Base-by-base conservation (phyloP, 2,113 vertebrate species). In the Puntigrus tetrazona region DNA sequence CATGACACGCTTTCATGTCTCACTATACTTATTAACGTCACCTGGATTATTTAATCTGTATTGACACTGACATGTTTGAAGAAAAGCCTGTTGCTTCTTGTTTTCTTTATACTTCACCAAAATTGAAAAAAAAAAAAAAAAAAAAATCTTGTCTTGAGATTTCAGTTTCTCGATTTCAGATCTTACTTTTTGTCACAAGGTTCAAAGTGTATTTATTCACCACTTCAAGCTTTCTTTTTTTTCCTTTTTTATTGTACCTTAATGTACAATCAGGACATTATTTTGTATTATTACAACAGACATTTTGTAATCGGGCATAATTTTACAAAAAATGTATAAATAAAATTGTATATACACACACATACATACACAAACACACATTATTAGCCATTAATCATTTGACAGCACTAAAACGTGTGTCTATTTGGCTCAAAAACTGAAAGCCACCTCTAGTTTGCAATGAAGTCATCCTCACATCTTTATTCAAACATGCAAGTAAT, bases 1-100 rank as follows among this genome's bases (percentile, higher is more conserved):
- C 59, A 81, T 50, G 78, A 81, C 61, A 81, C 11, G 61, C 79
- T 70, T 70, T 55, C 45, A 69, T 52, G 79, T 70, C 65, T 69
- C 61, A 55, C 31, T 81, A 50, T 16, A 70, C 45, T 70, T 81
- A 81, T 69, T 81, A 81, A 70, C 18, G 20, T 79, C 63, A 84
- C 75, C 45, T 70, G 29, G 79, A 81, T 81, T 70, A 50, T 81
- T 81, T 70, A 36, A 70, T 78, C 63, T 72, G n/a, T 18, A 77
- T 43, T 43, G 55, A 59, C 50, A 61, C 1, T 41, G 59, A 59
- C 38, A 85, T 25, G 25, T 80, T n/a, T 34, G 25, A 57, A 22
- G 41, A 72, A 80, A 85, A 73, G 18, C 36, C 27, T 72, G 45
- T 57, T 57, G 57, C 29, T 43, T 74, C 27, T 11, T 1, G n/a